Conservation (phyloP, 1,140 invertebrate species). For the Aphelinus certus region DNA sequence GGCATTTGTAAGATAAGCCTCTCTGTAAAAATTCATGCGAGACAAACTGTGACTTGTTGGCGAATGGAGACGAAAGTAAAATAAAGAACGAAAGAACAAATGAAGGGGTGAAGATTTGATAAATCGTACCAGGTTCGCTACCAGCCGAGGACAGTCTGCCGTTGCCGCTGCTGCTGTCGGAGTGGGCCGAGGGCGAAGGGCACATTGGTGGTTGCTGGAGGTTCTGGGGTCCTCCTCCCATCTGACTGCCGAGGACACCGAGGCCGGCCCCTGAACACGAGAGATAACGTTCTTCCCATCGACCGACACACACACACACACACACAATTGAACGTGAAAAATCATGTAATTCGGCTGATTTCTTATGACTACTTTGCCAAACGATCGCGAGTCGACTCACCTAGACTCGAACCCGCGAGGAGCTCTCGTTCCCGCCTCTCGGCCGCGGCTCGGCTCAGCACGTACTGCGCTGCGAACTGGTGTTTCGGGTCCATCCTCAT, state of each 20-base stretch:
- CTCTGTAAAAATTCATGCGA: too few relatives aligned
- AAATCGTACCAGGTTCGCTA: conserved; percentile 72
- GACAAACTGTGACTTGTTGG: too few relatives aligned
- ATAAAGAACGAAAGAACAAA: too few relatives aligned
- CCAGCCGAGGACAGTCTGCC: conserved; percentile 80
- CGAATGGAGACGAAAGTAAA: too few relatives aligned
- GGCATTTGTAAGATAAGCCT: too few relatives aligned
- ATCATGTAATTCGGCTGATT: too few relatives aligned
- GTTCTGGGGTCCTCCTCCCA: conserved; percentile 67
- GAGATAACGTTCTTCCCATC: conserved; percentile 39
- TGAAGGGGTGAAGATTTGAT: too few relatives aligned
- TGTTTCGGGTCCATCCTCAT: conserved; percentile 97
- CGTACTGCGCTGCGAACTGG: conserved; percentile 94
- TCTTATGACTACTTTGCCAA: too few relatives aligned
- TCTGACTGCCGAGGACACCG: conserved; percentile 67
- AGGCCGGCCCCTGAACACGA: conserved; percentile 66
- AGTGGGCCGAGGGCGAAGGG: conserved; percentile 82
- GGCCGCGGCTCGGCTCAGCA: conserved; percentile 87
- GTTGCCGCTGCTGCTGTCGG: conserved; percentile 82
- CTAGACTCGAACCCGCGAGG: conserved; percentile 72
- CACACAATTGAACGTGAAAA: too few relatives aligned
- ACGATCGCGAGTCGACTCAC: conserved; percentile 42
- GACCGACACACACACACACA: conserved; percentile 11
- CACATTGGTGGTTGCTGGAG: conserved; percentile 72
- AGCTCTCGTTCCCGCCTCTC: conserved; percentile 86